Conservation (phyloP, 2,113 vertebrate species). For the Antechinus stuartii region DNA sequence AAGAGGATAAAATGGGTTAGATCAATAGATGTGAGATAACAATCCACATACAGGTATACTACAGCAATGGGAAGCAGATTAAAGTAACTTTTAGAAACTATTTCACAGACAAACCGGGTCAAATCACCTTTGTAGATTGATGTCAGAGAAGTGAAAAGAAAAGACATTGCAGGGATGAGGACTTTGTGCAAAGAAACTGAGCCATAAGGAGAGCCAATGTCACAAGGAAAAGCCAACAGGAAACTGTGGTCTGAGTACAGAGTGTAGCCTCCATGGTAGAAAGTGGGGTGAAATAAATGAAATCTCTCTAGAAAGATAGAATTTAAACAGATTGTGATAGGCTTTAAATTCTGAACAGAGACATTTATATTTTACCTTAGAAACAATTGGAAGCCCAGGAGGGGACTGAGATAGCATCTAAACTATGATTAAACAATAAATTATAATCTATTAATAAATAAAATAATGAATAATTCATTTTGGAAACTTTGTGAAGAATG, state of each 20-base stretch:
- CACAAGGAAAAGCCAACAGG: not conserved
- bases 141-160: not conserved
- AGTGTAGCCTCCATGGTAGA: not conserved
- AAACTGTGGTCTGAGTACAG: not conserved
- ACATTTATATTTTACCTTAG: not conserved
- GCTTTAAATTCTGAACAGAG: not conserved
- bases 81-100: not conserved
- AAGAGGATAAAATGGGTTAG: not conserved
- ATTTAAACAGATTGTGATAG: not conserved
- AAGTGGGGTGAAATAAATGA: not conserved
- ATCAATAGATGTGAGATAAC: not conserved
- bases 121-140: not conserved
- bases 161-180: not conserved
- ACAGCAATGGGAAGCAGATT: not conserved
- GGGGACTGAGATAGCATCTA: not conserved
- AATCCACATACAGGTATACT: not conserved
- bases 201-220: not conserved
- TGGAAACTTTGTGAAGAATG: not conserved
- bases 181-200: not conserved
- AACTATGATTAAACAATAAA: not conserved
- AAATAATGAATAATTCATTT: not conserved
- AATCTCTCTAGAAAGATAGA: not conserved
- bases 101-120: not conserved
- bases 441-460: too few relatives aligned
- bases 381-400: not conserved